Percentiles rank a stretch among this genome's conserved stretches.
Conservation (phyloP, 1,140 invertebrate genomes). For the Ceratina calcarata region DNA sequence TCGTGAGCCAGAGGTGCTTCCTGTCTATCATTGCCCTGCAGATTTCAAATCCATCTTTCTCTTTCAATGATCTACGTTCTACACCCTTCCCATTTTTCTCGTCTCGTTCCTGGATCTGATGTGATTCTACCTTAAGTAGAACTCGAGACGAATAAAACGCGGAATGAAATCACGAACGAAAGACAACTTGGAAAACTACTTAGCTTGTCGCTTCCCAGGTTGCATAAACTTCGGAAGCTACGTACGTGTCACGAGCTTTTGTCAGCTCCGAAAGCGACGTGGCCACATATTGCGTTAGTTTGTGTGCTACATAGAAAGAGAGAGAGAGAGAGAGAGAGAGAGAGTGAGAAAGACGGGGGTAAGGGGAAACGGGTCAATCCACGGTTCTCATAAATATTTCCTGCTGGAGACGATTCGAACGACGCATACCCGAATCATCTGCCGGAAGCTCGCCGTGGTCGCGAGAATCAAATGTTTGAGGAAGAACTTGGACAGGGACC, state of each 20-base stretch:
- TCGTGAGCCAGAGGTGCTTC: conserved; percentile 4
- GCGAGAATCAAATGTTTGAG: no score
- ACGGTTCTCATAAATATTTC: conserved; percentile 46
- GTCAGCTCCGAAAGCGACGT: conserved; percentile 5
- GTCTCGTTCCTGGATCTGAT: neutral
- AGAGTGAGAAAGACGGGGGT: neutral
- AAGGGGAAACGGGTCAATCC: conserved; percentile 32
- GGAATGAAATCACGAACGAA: conserved; percentile 1
- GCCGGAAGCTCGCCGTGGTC: neutral
- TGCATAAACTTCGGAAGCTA: conserved; percentile 31
- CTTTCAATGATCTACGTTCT: conserved; percentile 2
- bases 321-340: conserved; percentile 15
- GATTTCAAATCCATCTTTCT: conserved; percentile 35
- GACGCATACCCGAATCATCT: neutral
- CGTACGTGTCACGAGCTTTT: conserved; percentile 28
- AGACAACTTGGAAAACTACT: neutral
- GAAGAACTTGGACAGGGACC: no score
- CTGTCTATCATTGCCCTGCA: conserved; percentile 49
- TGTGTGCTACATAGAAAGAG: conserved; percentile 15
- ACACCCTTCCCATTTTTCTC: conserved; percentile 1
- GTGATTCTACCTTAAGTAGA: neutral
- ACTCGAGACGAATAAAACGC: neutral
- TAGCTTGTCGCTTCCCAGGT: neutral
- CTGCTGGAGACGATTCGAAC: neutral
- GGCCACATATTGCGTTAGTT: neutral